Conservation (phyloP, 2,113 vertebrate genomes). For the Lethenteron camtschaticum region DNA sequence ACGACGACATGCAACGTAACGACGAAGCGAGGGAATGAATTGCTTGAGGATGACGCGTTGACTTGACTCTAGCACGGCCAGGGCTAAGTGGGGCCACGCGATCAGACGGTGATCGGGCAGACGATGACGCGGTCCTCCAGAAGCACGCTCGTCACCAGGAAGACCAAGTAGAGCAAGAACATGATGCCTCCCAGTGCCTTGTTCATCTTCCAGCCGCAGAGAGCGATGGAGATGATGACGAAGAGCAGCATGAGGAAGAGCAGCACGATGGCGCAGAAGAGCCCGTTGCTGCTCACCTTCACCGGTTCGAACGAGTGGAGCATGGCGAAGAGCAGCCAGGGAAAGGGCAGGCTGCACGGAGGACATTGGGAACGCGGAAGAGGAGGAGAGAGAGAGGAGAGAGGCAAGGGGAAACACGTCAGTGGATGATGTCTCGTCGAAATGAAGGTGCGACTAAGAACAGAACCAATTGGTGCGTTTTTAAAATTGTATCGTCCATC, state of each 20-base stretch:
- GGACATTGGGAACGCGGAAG: constrained; percentile 10
- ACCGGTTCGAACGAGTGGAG: constrained; percentile 39
- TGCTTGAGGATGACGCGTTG: too few relatives aligned
- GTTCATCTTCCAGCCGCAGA: constrained; percentile 82
- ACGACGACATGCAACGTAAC: too few relatives aligned
- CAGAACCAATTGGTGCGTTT: too few relatives aligned
- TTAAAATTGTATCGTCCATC: too few relatives aligned
- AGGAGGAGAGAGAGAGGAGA: neutral
- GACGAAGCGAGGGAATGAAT: too few relatives aligned
- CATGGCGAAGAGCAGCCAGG: constrained; percentile 56
- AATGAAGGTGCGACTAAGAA: too few relatives aligned
- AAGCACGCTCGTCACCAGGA: constrained; percentile 76
- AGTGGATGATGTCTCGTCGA: neutral
- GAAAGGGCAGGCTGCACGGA: constrained; percentile 45
- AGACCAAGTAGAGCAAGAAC: constrained; percentile 76
- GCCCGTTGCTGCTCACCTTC: constrained; percentile 72
- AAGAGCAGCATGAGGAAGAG: constrained; percentile 94
- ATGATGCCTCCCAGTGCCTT: constrained; percentile 63
- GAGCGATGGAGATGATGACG: constrained; percentile 64
- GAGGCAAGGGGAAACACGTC: neutral
- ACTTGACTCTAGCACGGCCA: too few relatives aligned
- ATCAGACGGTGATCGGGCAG: constrained; percentile 48
- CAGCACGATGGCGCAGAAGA: constrained; percentile 83
- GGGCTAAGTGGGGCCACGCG: too few relatives aligned
- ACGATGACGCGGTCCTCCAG: constrained; percentile 64